Evolutionary conservation across 2,797 vertebrate genomes (phyloP), one percentile per base, ranked within the genome.

Genomic region (Cyclopterus lumpus): DNA sequence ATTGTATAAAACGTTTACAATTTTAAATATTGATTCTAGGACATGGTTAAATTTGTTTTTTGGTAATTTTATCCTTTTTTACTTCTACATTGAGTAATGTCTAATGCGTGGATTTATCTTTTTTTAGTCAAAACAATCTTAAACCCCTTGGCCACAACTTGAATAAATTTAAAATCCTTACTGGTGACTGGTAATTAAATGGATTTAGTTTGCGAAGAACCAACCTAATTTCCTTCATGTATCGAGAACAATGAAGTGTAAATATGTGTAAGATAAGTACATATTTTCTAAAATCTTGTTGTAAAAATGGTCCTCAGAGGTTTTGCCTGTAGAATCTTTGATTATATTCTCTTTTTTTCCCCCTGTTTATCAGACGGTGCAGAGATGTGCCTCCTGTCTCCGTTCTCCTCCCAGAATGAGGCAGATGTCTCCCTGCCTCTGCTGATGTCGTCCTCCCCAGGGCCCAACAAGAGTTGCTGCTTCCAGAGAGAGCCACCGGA

Each of bases 401-500:
- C 89, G 49, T 91, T 93, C 20, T 91, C 93, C 5, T 82, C 93
- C 60, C 87, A 88, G 51, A 88, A 46, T n/a, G 91, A 92, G 66
- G 74, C 63, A 0, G 90, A 90, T 76, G 84, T 88, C 2, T 93
- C 94, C 1, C 91, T 94, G 60, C 90, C 94, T 36, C 92, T 92
- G 65, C 91, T 91, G 49, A 94, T 95, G 20, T 95, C 96, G 0
- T 91, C 94, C 36, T 97, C 96, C 61, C 97, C 97, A n/a, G 95
- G 95, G 6, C 96, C 95, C 76, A 97, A 97, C 93, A 97, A 97
- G 85, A 97, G 96, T 67, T 97, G 92, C 72, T 88, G 96, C 89
- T 98, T 98, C 82, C 96, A 97, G 84, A 96, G 97, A 76, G 96
- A 97, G 75, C 97, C 97, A 42, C 97, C 97, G 0, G 96, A 97